Percentiles rank a stretch among this genome's conserved stretches.
Conservation (phyloP, 2,797 vertebrate genomes). For the Etheostoma perlongum region DNA sequence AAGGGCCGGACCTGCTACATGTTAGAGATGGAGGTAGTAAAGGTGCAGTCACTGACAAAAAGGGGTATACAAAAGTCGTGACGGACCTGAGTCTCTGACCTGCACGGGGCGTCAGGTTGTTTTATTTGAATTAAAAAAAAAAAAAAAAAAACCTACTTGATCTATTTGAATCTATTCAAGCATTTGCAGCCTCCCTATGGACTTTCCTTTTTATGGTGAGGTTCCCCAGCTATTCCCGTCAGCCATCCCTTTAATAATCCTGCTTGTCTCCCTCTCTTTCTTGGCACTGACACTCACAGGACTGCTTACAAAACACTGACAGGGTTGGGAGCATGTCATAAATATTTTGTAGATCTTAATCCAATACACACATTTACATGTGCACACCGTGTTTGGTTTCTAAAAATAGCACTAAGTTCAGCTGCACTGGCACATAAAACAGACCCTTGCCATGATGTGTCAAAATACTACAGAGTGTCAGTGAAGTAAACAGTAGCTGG, state of each 20-base stretch:
- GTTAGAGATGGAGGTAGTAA: slow-evolving; percentile 22
- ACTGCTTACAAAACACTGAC: slow-evolving; percentile 70
- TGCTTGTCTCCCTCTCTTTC: slow-evolving; percentile 51
- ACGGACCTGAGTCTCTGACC: slow-evolving; percentile 28
- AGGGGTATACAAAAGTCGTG: slow-evolving; percentile 28
- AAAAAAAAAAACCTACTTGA: background rate
- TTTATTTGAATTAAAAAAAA: slow-evolving; percentile 1
- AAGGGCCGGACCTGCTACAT: slow-evolving; percentile 37
- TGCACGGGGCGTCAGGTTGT: background rate
- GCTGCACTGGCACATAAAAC: slow-evolving; percentile 50
- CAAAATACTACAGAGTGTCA: slow-evolving; percentile 35
- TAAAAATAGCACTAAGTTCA: slow-evolving; percentile 48
- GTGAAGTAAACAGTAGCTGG: slow-evolving; percentile 27
- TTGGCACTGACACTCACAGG: slow-evolving; percentile 56
- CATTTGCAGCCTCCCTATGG: slow-evolving; percentile 48
- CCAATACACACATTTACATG: slow-evolving; percentile 52
- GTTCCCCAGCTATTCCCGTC: slow-evolving; percentile 60
- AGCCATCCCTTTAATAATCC: slow-evolving; percentile 52
- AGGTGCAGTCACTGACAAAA: slow-evolving; percentile 36
- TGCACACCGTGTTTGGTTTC: slow-evolving; percentile 18
- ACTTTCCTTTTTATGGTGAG: slow-evolving; percentile 80
- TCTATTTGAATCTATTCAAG: slow-evolving; percentile 25
- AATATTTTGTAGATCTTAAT: slow-evolving; percentile 72
- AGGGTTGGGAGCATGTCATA: slow-evolving; percentile 50
- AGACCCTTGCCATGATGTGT: slow-evolving; percentile 38